Evolutionary conservation across 2,113 vertebrate species (phyloP).

Genomic region (Isurus oxyrinchus): DNA sequence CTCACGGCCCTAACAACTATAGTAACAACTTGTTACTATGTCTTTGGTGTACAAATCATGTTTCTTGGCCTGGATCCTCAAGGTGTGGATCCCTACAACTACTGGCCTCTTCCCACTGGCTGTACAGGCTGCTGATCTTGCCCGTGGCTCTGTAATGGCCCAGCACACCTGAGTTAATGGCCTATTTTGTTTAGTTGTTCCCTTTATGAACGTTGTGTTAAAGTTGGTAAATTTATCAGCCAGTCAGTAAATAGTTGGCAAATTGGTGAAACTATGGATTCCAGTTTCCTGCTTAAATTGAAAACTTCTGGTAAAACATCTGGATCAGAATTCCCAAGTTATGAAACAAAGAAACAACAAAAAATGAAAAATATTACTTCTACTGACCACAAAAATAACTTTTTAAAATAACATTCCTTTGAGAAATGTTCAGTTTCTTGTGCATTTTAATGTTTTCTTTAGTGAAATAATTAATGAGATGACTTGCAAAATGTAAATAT

Average conservation of each 20-base stretch:
- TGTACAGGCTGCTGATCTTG: neutral
- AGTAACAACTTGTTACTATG: neutral
- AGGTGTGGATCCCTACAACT: neutral
- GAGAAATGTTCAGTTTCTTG: neutral
- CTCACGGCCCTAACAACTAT: neutral
- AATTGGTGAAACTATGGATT: neutral
- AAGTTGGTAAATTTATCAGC: neutral
- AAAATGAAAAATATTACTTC: conserved; percentile 24
- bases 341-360: conserved; percentile 13
- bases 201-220: neutral
- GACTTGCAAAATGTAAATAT: neutral
- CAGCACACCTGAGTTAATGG: neutral
- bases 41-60: neutral
- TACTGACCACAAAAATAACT: neutral
- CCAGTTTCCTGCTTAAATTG: conserved; percentile 2
- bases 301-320: conserved; percentile 14
- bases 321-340: conserved; percentile 16
- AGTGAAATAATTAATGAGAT: conserved; percentile 12
- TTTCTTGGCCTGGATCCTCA: neutral
- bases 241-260: conserved; percentile 14
- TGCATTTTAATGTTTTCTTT: conserved; percentile 7
- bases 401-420: conserved; percentile 4
- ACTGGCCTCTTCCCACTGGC: neutral
- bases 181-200: neutral
- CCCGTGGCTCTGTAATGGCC: neutral